Evolutionary conservation across 92 coral and sea anemone genomes (phyloP), one percentile per base, ranked within the genome.

Genomic region (Umimayanthus kanabou): DNA sequence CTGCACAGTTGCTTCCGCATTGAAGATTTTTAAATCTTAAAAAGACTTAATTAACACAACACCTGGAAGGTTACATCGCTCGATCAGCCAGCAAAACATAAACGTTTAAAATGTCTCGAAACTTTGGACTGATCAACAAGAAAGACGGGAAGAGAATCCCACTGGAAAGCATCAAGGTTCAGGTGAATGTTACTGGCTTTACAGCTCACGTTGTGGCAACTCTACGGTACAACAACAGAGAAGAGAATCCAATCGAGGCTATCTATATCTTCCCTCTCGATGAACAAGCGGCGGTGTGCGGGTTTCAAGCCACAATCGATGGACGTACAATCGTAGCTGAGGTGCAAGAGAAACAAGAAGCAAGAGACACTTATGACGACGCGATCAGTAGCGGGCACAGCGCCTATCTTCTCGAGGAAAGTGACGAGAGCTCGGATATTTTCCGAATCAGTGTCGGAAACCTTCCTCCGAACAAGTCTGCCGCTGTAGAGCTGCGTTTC

Each of bases 211-310:
- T 94, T 49, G 85, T 81, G 20, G 94, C 98, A 37, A 92, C 92
- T 3, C 76, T 96, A 92, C 91, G 85, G 73, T 95, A 94, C 93
- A 80, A 80, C 47, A 96, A 96, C 90, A 84, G 92, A 49, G 88
- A 91, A 23, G 85, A 90, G 39, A 93, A 90, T 78, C 99, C 98
- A 43, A 91, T 97, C 28, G 99, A 97, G 85, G 97, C 95, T 30
- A 91, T 95, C 76, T 96, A 88, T 67, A 85, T 93, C n/a, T 91
- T 93, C 75, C 97, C 98, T 25, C 88, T 94, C 43, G 98, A 93
- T 78, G 93, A 95, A 64, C 90, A 91, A 39, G 90, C 90, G 45
- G 93, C 95, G 39, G 93, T 93, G 15, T 92, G 92, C 58, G 98
- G 94, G 61, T 92, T 94, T 85, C 93, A 94, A 91, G 94, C 95